These are phyloP conservation scores for Tryphoninae sp. DNA, from an alignment of 2,888 invertebrate species.

Conservation along the genomic window DNA sequence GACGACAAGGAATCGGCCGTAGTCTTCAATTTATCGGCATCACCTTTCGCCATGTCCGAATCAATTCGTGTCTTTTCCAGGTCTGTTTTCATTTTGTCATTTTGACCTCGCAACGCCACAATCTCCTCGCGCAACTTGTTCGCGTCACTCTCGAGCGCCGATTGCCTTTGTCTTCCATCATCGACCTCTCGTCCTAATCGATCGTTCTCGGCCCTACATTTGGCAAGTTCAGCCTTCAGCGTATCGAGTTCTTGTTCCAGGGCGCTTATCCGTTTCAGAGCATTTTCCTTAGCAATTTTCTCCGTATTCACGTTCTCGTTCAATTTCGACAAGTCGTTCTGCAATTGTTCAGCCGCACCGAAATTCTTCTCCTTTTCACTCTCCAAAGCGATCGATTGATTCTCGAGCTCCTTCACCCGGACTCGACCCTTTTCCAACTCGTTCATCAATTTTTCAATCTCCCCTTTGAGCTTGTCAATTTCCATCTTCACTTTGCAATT, in stretches of 20 bases:
- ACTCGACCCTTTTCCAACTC: conserved; percentile 60
- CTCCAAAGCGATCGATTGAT: conserved; percentile 45
- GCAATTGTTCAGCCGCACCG: conserved; percentile 26
- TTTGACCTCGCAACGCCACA: conserved; percentile 58
- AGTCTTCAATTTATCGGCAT: conserved; percentile 22
- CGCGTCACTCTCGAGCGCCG: conserved; percentile 50
- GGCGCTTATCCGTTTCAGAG: conserved; percentile 14
- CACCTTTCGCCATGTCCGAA: conserved; percentile 8
- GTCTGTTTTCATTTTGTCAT: conserved; percentile 64
- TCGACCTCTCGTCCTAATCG: conserved; percentile 49
- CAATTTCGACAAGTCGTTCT: conserved; percentile 49
- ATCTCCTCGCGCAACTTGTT: conserved; percentile 57
- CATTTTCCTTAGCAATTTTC: conserved; percentile 60
- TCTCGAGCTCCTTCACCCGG: conserved; percentile 54
- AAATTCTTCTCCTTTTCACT: conserved; percentile 35
- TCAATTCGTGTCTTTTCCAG: conserved; percentile 45
- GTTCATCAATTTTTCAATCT: conserved; percentile 63
- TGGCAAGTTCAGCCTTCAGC: conserved; percentile 65
- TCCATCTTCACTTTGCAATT: conserved; percentile 64
- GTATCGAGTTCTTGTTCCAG: conserved; percentile 59
- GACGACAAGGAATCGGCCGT: conserved; percentile 46
- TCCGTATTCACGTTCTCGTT: conserved; percentile 55
- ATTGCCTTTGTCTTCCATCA: conserved; percentile 38
- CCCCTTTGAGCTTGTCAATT: conserved; percentile 59
- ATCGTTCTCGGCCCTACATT: conserved; percentile 64